Percentiles rank a stretch among this genome's conserved stretches.
Evolutionary conservation across 92 coral and sea anemone genomes (phyloP).

Genomic region (Blastomussa wellsi): DNA sequence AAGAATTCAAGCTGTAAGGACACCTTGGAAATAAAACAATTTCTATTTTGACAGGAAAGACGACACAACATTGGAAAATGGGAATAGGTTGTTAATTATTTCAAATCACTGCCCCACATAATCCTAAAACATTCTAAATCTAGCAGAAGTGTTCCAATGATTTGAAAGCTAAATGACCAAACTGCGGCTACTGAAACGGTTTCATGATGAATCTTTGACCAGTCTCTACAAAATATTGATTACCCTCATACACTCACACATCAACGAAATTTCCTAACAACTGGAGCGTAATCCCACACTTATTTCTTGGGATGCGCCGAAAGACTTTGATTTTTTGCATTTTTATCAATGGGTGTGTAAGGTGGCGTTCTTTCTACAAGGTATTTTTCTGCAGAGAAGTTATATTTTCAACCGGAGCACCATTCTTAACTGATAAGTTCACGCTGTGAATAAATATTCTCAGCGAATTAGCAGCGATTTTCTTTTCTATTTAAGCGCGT

Average conservation of each 20-base stretch:
- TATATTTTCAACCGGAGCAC: background rate
- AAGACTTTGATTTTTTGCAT: background rate
- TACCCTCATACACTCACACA: background rate
- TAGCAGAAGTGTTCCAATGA: background rate
- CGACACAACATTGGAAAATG: background rate
- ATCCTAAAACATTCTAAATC: background rate
- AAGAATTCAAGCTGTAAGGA: background rate
- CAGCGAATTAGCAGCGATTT: slow-evolving; percentile 26
- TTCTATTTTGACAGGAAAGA: background rate
- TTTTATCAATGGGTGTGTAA: background rate
- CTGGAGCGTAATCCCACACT: background rate
- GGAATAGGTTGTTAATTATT: background rate
- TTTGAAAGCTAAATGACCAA: slow-evolving; percentile 7
- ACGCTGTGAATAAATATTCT: slow-evolving; percentile 22
- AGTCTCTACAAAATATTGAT: background rate
- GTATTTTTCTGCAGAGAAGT: background rate
- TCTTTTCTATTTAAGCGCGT: slow-evolving; percentile 18
- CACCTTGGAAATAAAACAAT: background rate
- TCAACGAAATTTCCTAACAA: background rate
- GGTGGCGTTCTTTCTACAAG: background rate
- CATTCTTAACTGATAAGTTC: slow-evolving; percentile 9
- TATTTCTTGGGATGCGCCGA: background rate
- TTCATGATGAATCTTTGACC: background rate
- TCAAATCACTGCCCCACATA: background rate
- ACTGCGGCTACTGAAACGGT: slow-evolving; percentile 6